These are phyloP conservation scores for Copidosoma aretas DNA, from an alignment of 2,888 invertebrate species.

Conservation along the genomic window DNA sequence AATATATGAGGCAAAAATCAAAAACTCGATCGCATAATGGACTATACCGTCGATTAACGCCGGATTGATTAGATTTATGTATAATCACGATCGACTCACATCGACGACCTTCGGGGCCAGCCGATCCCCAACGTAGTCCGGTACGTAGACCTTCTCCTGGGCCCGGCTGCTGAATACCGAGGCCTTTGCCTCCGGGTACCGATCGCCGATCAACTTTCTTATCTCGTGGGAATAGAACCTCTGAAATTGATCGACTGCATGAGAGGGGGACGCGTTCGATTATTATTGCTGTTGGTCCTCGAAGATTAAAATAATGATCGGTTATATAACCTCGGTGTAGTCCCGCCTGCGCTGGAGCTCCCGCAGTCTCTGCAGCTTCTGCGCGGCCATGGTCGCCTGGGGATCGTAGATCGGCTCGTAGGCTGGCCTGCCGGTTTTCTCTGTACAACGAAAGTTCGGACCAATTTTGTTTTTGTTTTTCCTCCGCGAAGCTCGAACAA, in stretches of 20 bases:
- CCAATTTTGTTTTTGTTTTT: not conserved
- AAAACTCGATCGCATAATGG: too few relatives aligned
- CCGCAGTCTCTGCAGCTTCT: conserved; percentile 45
- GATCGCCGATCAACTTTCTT: conserved; percentile 48
- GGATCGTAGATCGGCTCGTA: conserved; percentile 27
- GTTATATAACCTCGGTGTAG: too few relatives aligned
- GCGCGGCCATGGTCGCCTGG: conserved; percentile 43
- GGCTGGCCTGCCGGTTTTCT: not conserved
- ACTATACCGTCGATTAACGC: too few relatives aligned
- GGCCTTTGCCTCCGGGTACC: conserved; percentile 32
- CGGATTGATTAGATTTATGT: too few relatives aligned
- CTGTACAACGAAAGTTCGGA: not conserved
- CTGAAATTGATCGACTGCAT: too few relatives aligned
- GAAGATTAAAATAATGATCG: too few relatives aligned
- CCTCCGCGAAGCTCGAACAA: not conserved
- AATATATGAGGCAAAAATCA: too few relatives aligned
- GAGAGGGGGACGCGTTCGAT: too few relatives aligned
- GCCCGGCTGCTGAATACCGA: not conserved
- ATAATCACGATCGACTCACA: conserved; percentile 1
- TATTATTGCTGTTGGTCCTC: too few relatives aligned
- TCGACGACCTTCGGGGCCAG: not conserved
- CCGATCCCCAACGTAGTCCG: conserved; percentile 3
- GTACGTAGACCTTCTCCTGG: not conserved
- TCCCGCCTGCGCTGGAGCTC: conserved; percentile 51
- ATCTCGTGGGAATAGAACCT: conserved; percentile 51